Evolutionary conservation across 2,797 vertebrate genomes (phyloP), one percentile per base, ranked within the genome.

Genomic region (Argya squamiceps): DNA sequence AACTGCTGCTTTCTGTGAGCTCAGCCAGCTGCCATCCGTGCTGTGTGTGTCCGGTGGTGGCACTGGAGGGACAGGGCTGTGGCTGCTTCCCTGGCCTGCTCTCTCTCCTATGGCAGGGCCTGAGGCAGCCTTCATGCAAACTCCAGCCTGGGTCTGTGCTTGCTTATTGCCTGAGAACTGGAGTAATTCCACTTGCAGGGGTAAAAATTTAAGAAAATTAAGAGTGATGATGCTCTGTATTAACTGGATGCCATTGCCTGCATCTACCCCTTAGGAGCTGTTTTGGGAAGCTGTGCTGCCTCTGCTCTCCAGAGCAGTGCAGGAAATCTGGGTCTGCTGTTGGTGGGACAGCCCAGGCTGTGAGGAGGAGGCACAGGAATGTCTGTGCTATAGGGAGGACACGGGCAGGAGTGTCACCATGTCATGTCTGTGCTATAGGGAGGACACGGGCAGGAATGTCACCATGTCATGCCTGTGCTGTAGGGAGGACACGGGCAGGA

Each of bases 311-410:
- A 1, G 39, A 50, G 52, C 32, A 10, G 32, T 26, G 34, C 64
- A 76, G 15, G 34, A 68, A 87, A 10, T 32, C 11, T 0, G 0
- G 12, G 2, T 74, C 0, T 37, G 0, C 39, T 39, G 27, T 5
- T 55, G 39, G 17, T 60, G 36, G 73, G 44, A 37, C 0, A 3
- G 11, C 37, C 1, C 67, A 71, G 41, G 34, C 37, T 36, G 76
- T 1, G 20, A 83, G 64, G 68, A 67, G 73, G 80, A 74, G 75
- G 58, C 53, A 71, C 18, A 19, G 69, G 41, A 24, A 24, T 49
- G 46, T 9, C 49, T 50, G 11, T n/a, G 41, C 37, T 21, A 26
- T 16, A 10, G 65, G 32, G 56, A 27, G 49, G 49, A 50, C 49
- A 12, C 5, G 10, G 49, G 16, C 27, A 75, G 79, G 63, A 87